Base-by-base conservation (phyloP, 2,797 vertebrate species). In the Eptatretus atami region DNA sequence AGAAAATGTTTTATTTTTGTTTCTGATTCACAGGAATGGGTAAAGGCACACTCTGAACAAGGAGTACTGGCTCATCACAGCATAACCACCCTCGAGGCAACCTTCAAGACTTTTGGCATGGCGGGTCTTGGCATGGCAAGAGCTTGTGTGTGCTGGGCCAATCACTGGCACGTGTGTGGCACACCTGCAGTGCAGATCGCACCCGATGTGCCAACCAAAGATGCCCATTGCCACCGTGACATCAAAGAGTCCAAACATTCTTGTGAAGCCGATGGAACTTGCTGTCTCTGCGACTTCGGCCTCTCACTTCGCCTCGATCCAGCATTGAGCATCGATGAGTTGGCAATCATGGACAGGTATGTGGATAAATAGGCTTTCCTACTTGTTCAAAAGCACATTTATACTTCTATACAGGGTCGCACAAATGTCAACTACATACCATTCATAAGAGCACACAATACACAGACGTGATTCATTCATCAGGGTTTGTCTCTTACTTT, bases 221-320 rank as follows among this genome's bases (percentile, higher is more conserved):
- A 84, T 86, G 15, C 81, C 88, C 66, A 90, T 96, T 0, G 82
- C 88, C 88, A 96, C 70, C 75, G 88, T 67, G 90, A 96, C 74
- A 76, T 96, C 61, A 96, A n/a, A 96, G 76, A 96, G 90, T 72
- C 88, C 87, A 69, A 96, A 96, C 67, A 84, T 96, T 70, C 76
- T 96, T 14, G 85, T 96, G 65, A 90, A 93, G 85, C 79, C 1
- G 83, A 93, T 70, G 75, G 88, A 69, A 84, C 82, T 1, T 86
- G 86, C 72, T 90, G 84, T 65, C 76, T 96, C 25, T 93, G 86
- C 73, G 88, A 96, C 78, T 96, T 96, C 52, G 87, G 88, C 13
- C 77, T 96, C 6, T 90, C 79, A 1, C 76, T 96, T 64, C 77
- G 82, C 25, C 73, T 96, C 69, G 86, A 93, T 73, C 88, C 83